Percentiles rank a stretch among this genome's conserved stretches.
Evolutionary conservation across 2,113 vertebrate species (phyloP).

Genomic region (Oceanodroma tethys): DNA sequence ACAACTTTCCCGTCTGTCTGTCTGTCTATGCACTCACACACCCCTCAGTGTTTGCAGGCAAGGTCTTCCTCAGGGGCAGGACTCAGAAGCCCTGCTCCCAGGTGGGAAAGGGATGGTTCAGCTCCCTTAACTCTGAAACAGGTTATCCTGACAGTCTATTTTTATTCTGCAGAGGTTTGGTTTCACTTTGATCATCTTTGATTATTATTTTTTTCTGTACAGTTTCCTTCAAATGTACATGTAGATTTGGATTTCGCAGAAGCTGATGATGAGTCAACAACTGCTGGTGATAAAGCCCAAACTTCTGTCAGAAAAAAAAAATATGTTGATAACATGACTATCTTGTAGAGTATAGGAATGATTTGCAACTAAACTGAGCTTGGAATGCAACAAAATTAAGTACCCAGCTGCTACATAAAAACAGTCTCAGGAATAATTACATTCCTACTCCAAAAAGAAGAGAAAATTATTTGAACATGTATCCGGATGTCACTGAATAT

Average conservation of each 20-base stretch:
- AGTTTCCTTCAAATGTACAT: background rate
- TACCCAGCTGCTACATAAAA: background rate
- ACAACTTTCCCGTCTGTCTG: background rate
- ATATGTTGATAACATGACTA: background rate
- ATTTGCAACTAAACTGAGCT: slow-evolving; percentile 1
- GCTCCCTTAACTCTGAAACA: background rate
- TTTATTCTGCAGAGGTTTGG: background rate
- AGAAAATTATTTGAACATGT: background rate
- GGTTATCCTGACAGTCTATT: background rate
- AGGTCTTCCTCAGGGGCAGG: background rate
- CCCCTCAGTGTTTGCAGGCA: background rate
- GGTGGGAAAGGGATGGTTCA: background rate
- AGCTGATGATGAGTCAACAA: background rate
- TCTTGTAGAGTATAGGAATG: background rate
- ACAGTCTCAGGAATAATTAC: background rate
- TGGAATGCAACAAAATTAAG: background rate
- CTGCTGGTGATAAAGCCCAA: background rate
- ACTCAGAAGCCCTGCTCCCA: background rate
- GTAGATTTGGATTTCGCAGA: background rate
- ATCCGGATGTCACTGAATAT: background rate
- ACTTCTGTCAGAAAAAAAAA: background rate
- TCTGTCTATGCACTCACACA: background rate
- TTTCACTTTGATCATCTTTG: background rate
- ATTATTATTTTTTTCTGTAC: background rate
- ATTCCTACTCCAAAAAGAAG: background rate